Percentiles rank a stretch among this genome's conserved stretches.
Conservation (phyloP, 2,113 vertebrate genomes). For the Donacobius atricapilla region DNA sequence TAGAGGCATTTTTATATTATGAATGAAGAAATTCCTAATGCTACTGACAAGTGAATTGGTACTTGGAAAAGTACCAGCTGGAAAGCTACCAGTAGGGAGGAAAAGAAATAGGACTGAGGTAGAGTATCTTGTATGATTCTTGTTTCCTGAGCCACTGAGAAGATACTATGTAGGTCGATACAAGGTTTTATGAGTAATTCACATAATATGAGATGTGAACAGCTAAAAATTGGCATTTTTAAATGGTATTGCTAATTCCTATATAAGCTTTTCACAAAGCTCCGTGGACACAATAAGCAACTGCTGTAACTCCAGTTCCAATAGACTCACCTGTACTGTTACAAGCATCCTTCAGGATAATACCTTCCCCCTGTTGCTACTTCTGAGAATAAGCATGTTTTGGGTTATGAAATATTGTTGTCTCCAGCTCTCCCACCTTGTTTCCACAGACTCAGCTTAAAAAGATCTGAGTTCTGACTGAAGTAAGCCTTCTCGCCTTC, state of each 20-base stretch:
- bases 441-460: background rate
- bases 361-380: background rate
- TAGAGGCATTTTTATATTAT: background rate
- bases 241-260: background rate
- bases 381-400: background rate
- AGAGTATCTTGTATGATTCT: background rate
- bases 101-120: background rate
- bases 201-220: background rate
- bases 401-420: background rate
- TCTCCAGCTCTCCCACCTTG: background rate
- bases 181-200: background rate
- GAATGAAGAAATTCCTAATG: background rate
- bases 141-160: background rate
- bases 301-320: background rate
- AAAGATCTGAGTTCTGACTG: background rate
- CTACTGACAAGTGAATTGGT: background rate
- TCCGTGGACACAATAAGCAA: background rate
- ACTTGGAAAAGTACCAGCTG: background rate
- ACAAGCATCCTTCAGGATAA: background rate
- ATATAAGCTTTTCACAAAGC: background rate
- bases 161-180: background rate
- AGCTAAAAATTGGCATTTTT: background rate
- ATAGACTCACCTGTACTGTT: background rate
- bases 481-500: background rate
- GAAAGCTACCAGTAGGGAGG: background rate